These are phyloP conservation scores for Aricia agestis DNA, from an alignment of 1,140 invertebrate species.

Conservation along the genomic window DNA sequence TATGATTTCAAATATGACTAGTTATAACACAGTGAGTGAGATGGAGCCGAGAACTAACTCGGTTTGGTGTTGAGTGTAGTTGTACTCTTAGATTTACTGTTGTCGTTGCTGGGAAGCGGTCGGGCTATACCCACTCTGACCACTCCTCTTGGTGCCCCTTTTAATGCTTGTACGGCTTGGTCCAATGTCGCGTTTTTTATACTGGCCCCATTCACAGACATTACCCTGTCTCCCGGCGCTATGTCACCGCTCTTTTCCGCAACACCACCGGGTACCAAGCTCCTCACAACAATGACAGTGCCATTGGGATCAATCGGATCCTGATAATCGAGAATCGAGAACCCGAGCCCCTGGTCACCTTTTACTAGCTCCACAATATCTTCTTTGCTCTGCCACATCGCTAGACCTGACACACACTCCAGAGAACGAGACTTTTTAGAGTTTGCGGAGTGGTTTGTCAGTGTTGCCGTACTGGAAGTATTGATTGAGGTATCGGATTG, in stretches of 20 bases:
- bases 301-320: slow-evolving; percentile 92
- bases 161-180: slow-evolving; percentile 92
- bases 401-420: slow-evolving; percentile 92
- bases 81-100: slow-evolving; percentile 63
- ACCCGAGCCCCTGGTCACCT: slow-evolving; percentile 93
- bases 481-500: slow-evolving; percentile 91
- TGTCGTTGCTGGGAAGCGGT: slow-evolving; percentile 60
- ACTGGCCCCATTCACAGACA: slow-evolving; percentile 91
- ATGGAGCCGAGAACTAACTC: slow-evolving; percentile 53
- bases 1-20: slow-evolving; percentile 71
- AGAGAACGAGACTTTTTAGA: slow-evolving; percentile 91
- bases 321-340: slow-evolving; percentile 96
- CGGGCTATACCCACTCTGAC: slow-evolving; percentile 84
- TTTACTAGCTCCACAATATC: slow-evolving; percentile 92
- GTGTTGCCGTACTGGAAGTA: slow-evolving; percentile 83
- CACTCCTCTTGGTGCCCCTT: slow-evolving; percentile 88
- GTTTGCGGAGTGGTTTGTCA: slow-evolving; percentile 81
- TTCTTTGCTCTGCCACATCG: slow-evolving; percentile 94
- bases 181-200: slow-evolving; percentile 93
- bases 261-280: slow-evolving; percentile 93
- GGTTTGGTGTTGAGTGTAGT: slow-evolving; percentile 58
- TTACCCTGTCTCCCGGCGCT: slow-evolving; percentile 92
- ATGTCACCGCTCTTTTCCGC: slow-evolving; percentile 92
- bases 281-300: slow-evolving; percentile 95
- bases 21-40: slow-evolving; percentile 52